These are phyloP conservation scores for Tinamus guttatus DNA, from an alignment of 2,113 vertebrate species.

Conservation along the genomic window DNA sequence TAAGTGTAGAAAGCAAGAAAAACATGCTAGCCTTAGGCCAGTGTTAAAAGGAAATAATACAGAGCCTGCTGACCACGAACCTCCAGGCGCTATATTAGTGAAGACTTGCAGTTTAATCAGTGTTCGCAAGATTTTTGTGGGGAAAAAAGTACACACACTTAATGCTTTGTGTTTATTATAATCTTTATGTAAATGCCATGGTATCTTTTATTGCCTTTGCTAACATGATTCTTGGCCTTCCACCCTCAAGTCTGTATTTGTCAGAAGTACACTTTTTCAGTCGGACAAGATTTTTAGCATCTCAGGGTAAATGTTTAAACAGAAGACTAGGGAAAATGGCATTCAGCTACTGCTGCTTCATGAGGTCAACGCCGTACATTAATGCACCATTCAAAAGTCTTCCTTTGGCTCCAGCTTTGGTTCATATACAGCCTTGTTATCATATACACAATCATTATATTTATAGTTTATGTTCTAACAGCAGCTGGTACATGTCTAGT, in stretches of 20 bases:
- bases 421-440: conserved; percentile 7
- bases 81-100: conserved; percentile 14
- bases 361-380: background rate
- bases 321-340: conserved; percentile 26
- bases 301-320: conserved; percentile 52
- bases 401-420: background rate
- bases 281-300: conserved; percentile 45
- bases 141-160: background rate
- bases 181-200: conserved; percentile 29
- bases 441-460: conserved; percentile 38
- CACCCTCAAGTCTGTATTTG: conserved; percentile 51
- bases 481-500: background rate
- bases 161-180: conserved; percentile 20
- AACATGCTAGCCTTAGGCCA: too few relatives aligned
- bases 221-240: conserved; percentile 30
- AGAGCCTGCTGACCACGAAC: background rate
- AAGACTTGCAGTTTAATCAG: conserved; percentile 51
- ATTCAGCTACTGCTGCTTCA: conserved; percentile 23
- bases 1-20: too few relatives aligned
- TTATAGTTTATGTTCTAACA: background rate
- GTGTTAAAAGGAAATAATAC: conserved; percentile 35
- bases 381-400: background rate
- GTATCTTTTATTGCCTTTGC: conserved; percentile 49
- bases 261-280: conserved; percentile 55
- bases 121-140: background rate